phyloP scores from a whole-genome alignment of 2,888 invertebrate genomes.

The Sphaerophoria taeniata region DNA sequence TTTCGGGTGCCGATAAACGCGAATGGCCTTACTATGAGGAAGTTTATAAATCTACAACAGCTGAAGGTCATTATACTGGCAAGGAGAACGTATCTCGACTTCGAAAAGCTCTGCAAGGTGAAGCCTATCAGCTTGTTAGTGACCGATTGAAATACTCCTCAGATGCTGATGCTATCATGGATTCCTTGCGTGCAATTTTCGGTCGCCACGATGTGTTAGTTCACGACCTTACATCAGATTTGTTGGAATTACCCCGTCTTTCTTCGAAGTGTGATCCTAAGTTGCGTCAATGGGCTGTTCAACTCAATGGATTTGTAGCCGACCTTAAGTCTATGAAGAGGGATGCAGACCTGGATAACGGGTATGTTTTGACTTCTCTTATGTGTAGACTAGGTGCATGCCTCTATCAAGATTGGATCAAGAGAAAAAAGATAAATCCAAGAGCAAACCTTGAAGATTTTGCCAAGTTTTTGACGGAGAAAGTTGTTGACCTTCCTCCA shows the following conservation, averaged over 20 bases:
- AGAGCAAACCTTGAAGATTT: not conserved
- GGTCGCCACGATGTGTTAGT: slow-evolving; percentile 24
- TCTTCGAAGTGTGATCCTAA: slow-evolving; percentile 26
- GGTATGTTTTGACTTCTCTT: slow-evolving; percentile 13
- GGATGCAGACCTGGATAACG: slow-evolving; percentile 14
- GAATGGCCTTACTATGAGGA: slow-evolving; percentile 22
- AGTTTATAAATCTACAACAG: slow-evolving; percentile 12
- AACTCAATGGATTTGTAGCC: not conserved
- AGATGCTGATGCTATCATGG: slow-evolving; percentile 26
- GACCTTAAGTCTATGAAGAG: slow-evolving; percentile 25
- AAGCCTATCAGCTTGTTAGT: slow-evolving; percentile 27
- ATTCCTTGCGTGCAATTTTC: slow-evolving; percentile 8
- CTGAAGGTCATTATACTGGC: slow-evolving; percentile 10
- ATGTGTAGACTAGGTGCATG: slow-evolving; percentile 4
- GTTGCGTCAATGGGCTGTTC: slow-evolving; percentile 13
- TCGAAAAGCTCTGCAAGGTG: slow-evolving; percentile 19
- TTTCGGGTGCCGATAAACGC: slow-evolving; percentile 6
- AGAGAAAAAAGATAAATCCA: not conserved
- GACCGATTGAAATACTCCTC: slow-evolving; percentile 23
- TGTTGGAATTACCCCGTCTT: slow-evolving; percentile 4
- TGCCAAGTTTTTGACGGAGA: slow-evolving; percentile 24
- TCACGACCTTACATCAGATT: slow-evolving; percentile 13
- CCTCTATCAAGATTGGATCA: slow-evolving; percentile 13
- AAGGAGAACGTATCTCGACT: slow-evolving; percentile 19
- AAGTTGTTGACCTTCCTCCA: slow-evolving; percentile 19